Evolutionary conservation across 2,113 vertebrate genomes (phyloP).

Genomic region (Misgurnus mizolepis): DNA sequence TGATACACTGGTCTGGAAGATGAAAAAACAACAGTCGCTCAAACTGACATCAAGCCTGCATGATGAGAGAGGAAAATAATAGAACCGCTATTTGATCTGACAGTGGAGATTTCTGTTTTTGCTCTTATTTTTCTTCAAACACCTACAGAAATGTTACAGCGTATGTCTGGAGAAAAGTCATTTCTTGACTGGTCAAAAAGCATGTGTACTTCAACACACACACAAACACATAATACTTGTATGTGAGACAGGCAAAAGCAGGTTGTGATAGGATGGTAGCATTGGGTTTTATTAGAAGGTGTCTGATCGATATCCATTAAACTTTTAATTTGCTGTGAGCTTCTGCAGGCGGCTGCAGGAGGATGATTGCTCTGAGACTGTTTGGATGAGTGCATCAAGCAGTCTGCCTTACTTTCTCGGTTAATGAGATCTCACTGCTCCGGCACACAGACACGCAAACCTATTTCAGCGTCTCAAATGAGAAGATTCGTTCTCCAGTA

Average conservation of each 20-base stretch:
- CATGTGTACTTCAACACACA: not conserved
- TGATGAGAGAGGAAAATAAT: not conserved
- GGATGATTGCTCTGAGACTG: slow-evolving; percentile 35
- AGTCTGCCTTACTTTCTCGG: slow-evolving; percentile 23
- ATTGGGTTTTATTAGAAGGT: slow-evolving; percentile 37
- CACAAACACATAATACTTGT: not conserved
- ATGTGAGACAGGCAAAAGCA: not conserved
- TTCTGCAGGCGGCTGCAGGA: slow-evolving; percentile 36
- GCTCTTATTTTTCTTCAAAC: not conserved
- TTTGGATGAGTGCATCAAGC: slow-evolving; percentile 16
- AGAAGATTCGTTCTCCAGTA: slow-evolving; percentile 1
- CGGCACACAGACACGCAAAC: slow-evolving; percentile 29
- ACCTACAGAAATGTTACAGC: not conserved
- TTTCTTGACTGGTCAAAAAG: not conserved
- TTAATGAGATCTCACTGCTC: slow-evolving; percentile 36
- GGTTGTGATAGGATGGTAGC: slow-evolving; percentile 3
- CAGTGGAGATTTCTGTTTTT: not conserved
- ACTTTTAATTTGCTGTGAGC: slow-evolving; percentile 48
- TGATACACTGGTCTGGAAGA: not conserved
- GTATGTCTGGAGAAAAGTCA: not conserved
- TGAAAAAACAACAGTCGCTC: slow-evolving; percentile 11
- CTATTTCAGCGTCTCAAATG: slow-evolving; percentile 28
- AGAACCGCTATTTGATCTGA: slow-evolving; percentile 2
- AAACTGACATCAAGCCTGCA: slow-evolving; percentile 1
- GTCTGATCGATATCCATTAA: slow-evolving; percentile 48